Evolutionary conservation across 1,140 invertebrate genomes (phyloP).

Genomic region (Drosophila tsacasi): DNA sequence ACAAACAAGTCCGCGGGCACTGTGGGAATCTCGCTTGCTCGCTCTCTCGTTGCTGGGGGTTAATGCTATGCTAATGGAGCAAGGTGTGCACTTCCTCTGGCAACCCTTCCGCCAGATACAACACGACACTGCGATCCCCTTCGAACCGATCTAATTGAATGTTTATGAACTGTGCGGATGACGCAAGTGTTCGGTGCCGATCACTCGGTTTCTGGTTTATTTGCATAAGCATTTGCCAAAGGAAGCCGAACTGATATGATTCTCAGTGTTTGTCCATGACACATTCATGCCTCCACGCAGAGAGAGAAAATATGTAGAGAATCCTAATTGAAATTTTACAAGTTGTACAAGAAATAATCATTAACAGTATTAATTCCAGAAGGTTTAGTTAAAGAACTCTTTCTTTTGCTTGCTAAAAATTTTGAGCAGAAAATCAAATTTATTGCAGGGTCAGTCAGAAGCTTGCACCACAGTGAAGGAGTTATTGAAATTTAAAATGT

Average conservation of each 20-base stretch:
- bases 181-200: slow-evolving; percentile 64
- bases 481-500: too few relatives aligned
- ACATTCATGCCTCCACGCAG: slow-evolving; percentile 11
- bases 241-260: slow-evolving; percentile 57
- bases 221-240: slow-evolving; percentile 67
- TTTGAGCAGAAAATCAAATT: not conserved
- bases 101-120: slow-evolving; percentile 40
- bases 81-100: slow-evolving; percentile 75
- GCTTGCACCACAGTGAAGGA: too few relatives aligned
- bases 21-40: slow-evolving; percentile 53
- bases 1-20: slow-evolving; percentile 66
- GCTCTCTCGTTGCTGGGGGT: slow-evolving; percentile 14
- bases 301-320: not conserved
- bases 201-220: slow-evolving; percentile 40
- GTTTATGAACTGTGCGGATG: slow-evolving; percentile 58
- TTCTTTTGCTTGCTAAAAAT: not conserved
- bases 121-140: slow-evolving; percentile 9
- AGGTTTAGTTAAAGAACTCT: not conserved
- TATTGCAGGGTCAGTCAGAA: too few relatives aligned
- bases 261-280: slow-evolving; percentile 54
- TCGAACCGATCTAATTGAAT: slow-evolving; percentile 37
- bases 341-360: not conserved
- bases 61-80: slow-evolving; percentile 78
- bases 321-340: not conserved
- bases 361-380: not conserved